Conservation (phyloP, 2,888 invertebrate species). For the Brachypterus glaber region DNA sequence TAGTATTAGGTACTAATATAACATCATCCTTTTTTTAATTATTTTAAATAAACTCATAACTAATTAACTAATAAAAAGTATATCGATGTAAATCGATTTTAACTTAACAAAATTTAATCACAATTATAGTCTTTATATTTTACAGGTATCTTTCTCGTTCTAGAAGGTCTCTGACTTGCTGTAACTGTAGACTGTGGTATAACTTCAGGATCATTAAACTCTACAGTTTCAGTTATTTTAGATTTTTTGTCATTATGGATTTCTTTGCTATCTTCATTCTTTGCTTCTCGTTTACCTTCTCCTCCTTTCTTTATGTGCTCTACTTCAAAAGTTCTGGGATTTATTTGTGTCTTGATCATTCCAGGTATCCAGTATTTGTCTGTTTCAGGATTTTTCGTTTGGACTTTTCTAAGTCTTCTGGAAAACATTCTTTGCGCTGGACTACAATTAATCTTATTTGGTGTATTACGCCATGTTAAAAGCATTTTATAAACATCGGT, state of each 20-base stretch:
- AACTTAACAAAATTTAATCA: no score
- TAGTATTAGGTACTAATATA: no score
- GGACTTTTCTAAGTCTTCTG: conserved; percentile 11
- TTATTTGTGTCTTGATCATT: neutral
- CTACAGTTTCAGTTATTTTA: neutral
- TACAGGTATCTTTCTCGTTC: neutral
- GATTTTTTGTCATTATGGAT: neutral
- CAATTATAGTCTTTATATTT: neutral
- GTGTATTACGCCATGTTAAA: conserved; percentile 21
- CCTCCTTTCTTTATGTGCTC: no score
- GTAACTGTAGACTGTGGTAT: neutral
- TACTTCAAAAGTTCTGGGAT: neutral
- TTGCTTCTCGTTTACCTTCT: no score
- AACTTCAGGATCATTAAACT: neutral
- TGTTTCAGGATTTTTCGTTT: neutral
- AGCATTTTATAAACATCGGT: conserved; percentile 17
- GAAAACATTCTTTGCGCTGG: conserved; percentile 17
- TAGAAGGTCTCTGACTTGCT: neutral
- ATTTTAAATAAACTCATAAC: no score
- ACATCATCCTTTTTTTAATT: no score
- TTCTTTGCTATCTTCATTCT: neutral
- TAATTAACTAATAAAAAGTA: no score
- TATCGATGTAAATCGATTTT: no score
- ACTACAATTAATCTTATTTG: conserved; percentile 19
- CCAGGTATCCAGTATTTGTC: neutral